A percentile compares a stretch with the other conserved stretches of the same genome.
phyloP scores from a whole-genome alignment of 2,113 vertebrate species.

The Scophthalmus maximus region DNA sequence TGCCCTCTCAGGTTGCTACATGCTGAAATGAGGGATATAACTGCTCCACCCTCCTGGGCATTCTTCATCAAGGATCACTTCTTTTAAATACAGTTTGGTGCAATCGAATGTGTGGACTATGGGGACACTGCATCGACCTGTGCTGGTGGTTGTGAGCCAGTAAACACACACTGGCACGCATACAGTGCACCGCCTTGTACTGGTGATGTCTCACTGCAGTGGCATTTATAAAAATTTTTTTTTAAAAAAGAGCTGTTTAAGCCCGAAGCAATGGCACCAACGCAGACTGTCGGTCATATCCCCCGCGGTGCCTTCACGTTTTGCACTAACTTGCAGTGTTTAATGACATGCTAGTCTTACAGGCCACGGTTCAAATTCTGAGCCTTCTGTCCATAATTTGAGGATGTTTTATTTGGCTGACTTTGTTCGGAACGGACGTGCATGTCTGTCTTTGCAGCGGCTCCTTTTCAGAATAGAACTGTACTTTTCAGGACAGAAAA shows the following conservation, averaged over 20 bases:
- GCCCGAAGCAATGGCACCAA: background rate
- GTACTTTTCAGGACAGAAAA: background rate
- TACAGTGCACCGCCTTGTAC: too few relatives aligned
- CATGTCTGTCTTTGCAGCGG: background rate
- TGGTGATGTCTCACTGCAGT: background rate
- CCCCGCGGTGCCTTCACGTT: background rate
- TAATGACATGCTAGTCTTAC: background rate
- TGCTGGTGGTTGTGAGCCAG: too few relatives aligned
- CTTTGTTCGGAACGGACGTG: background rate
- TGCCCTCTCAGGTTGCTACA: constrained; percentile 14
- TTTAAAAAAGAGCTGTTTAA: background rate
- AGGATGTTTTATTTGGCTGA: background rate
- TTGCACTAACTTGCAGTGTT: background rate
- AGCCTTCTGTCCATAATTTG: too few relatives aligned
- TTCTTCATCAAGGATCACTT: background rate
- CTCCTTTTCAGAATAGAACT: background rate
- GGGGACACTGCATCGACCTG: too few relatives aligned
- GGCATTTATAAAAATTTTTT: background rate
- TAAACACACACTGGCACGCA: too few relatives aligned
- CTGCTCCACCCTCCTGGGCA: constrained; percentile 12
- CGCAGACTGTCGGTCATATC: background rate
- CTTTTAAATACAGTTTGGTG: too few relatives aligned
- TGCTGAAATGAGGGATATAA: background rate
- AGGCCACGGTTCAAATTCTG: background rate
- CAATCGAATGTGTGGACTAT: too few relatives aligned